Evolutionary conservation across 1,140 invertebrate genomes (phyloP), one percentile per base, ranked within the genome.

Genomic region (Leptinotarsa texana): DNA sequence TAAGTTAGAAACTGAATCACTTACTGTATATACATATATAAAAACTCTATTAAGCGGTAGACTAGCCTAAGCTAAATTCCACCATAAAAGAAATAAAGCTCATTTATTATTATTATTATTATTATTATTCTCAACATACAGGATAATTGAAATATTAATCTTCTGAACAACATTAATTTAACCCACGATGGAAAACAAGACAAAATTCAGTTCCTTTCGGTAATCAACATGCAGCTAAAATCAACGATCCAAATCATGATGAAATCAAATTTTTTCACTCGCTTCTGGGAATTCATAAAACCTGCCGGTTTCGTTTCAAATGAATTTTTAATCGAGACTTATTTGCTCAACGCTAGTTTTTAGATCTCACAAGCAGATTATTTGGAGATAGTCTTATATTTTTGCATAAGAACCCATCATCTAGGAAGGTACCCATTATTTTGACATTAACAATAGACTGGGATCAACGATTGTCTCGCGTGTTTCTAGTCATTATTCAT

Each of bases 391-490:
- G 51, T 57, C 51, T 57, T 8, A 57, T 57, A 57, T 57, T 66
- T 33, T 22, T 66, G 63, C 63, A 66, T 66, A 33, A 33, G 63
- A 66, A 66, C 63, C 63, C 51, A 57, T 57, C 15, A 57, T 57
- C 51, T 57, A 57, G 51, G 51, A 17, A 66, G 18, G 21, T 22
- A 15, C 63, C 27, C 27, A 66, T 66, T 66, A 66, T 66, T 24
- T 22, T 66, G 63, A 66, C 63, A 66, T 66, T 66, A 66, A 66
- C 63, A 66, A 66, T 66, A 24, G 27, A 66, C 27, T 33, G 63
- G 18, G n/a, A 66, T 66, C 63, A 66, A 66, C 27, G 63, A 66
- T 66, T 66, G 63, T 66, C 63, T 66, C 63, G 63, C 63, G 63
- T 66, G 63, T 33, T 66, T 6, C 21, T 17, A 33, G 63, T 24